phyloP scores from a whole-genome alignment of 2,797 vertebrate genomes.

The Protonibea diacanthus region DNA sequence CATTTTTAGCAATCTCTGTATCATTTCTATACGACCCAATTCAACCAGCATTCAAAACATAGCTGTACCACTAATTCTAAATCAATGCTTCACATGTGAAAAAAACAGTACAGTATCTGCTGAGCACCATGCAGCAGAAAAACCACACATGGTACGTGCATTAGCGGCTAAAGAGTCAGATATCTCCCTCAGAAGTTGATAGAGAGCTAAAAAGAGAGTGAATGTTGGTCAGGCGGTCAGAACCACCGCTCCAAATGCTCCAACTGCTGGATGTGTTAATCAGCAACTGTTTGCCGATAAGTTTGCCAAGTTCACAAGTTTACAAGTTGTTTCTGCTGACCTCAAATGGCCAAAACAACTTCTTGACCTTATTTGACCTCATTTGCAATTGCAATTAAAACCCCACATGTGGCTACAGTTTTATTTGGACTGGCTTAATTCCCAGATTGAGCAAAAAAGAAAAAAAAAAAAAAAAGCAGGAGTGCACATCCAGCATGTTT shows the following conservation, averaged over 20 bases:
- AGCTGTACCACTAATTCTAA: background rate
- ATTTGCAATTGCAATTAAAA: constrained; percentile 2
- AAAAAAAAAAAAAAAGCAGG: background rate
- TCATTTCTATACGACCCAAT: constrained; percentile 17
- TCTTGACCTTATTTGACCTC: background rate
- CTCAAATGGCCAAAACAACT: background rate
- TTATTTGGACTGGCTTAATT: constrained; percentile 29
- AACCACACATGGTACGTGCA: background rate
- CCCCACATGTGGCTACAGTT: constrained; percentile 11
- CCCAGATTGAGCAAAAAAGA: constrained; percentile 20
- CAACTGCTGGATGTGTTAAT: background rate
- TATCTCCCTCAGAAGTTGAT: background rate
- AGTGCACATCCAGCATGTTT: constrained; percentile 33
- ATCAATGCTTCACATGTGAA: background rate
- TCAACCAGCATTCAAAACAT: constrained; percentile 5
- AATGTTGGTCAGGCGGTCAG: background rate
- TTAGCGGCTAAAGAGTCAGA: background rate
- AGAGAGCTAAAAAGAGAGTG: background rate
- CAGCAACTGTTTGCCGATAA: background rate
- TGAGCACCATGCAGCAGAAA: too few species aligned
- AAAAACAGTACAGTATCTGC: background rate
- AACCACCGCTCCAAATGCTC: background rate
- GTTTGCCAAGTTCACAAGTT: background rate
- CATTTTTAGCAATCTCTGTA: constrained; percentile 13
- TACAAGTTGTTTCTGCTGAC: background rate